Percentiles rank a stretch among this genome's conserved stretches.
Conservation (phyloP, 2,797 vertebrate species). For the Triplophysa bombifrons region DNA sequence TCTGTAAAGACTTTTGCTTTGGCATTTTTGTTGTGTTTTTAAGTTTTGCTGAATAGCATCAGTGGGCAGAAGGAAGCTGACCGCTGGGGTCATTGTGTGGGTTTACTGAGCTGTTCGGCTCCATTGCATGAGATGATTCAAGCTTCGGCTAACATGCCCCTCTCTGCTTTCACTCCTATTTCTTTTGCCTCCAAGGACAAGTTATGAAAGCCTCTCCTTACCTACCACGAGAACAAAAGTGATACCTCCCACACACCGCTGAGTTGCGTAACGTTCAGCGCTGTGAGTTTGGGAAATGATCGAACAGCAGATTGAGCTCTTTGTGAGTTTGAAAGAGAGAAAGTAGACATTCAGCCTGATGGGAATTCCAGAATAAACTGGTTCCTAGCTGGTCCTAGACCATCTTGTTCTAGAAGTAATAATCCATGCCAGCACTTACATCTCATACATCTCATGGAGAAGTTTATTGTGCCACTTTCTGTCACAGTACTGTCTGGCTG, state of each 20-base stretch:
- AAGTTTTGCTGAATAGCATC: slow-evolving; percentile 56
- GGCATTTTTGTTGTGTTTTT: slow-evolving; percentile 53
- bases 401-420: background rate
- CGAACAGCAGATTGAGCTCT: slow-evolving; percentile 36
- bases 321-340: slow-evolving; percentile 13
- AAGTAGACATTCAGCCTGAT: background rate
- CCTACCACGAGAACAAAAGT: slow-evolving; percentile 69
- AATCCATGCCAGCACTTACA: background rate
- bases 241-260: slow-evolving; percentile 71
- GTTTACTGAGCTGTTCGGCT: slow-evolving; percentile 65
- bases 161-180: slow-evolving; percentile 47
- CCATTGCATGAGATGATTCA: slow-evolving; percentile 71
- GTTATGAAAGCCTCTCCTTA: slow-evolving; percentile 79
- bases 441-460: slow-evolving; percentile 15
- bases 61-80: slow-evolving; percentile 72
- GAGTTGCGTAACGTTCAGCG: slow-evolving; percentile 75
- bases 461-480: slow-evolving; percentile 10
- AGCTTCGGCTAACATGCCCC: slow-evolving; percentile 69
- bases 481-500: slow-evolving; percentile 10
- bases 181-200: slow-evolving; percentile 66
- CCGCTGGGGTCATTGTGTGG: slow-evolving; percentile 74
- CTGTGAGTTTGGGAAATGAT: slow-evolving; percentile 63
- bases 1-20: slow-evolving; percentile 10
- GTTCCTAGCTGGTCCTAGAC: background rate
- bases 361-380: background rate